Base-by-base conservation (phyloP, 2,888 invertebrate genomes). In the Corbicula japonica region DNA sequence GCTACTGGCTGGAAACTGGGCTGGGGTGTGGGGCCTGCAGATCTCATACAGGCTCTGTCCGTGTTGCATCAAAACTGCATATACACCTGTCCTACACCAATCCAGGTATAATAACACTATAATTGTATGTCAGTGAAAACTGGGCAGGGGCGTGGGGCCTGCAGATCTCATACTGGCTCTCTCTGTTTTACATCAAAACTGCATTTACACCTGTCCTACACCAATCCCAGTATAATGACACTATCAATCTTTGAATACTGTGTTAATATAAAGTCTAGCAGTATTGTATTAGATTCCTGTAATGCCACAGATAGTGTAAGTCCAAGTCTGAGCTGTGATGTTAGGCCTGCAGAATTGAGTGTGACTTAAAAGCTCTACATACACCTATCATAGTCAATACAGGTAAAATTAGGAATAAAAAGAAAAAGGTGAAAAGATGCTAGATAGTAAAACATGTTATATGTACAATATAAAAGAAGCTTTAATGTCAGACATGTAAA, bases 111-210 rank as follows among this genome's bases (percentile, higher is more conserved):
- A n/a, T n/a, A n/a, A n/a, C n/a, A n/a, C n/a, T n/a, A n/a, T n/a
- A n/a, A n/a, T n/a, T n/a, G n/a, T n/a, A n/a, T n/a, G n/a, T n/a
- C n/a, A n/a, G n/a, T 93, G 92, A 91, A 93, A 94, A 95, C 95
- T 96, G 2, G 99, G 99, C 65, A 99, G 99, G 99, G 97, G 97
- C 0, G 97, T 98, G 93, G 99, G 97, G 0, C 98, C 99, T 0
- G 95, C 95, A 0, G 93, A 95, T 76, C 95, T 99, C 12, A 95
- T 99, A 91, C 65, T 79, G 48, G 97, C 98, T 92, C 93, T 98
- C 71, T 96, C 97, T 92, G 95, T 93, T 84, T 96, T 98, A 30
- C 99, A 99, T 93, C 99, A 99, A 94, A 99, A 99, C 94, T 96
- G 96, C 86, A 96, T 98, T 0, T 99, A 98, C 92, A 98, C 98